phyloP scores from a whole-genome alignment of 2,888 invertebrate species.

The Netelia virgata region DNA sequence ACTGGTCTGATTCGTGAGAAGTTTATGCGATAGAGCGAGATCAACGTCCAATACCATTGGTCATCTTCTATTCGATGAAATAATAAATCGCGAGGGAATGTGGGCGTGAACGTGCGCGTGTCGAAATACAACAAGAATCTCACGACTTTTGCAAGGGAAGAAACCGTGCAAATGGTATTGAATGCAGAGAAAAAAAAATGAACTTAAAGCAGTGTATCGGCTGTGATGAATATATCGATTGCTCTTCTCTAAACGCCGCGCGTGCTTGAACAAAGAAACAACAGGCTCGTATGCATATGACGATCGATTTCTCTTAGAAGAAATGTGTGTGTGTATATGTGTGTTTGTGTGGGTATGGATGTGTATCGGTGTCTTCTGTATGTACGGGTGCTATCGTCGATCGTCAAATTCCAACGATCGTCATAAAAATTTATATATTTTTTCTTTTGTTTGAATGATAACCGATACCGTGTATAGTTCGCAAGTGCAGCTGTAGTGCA shows the following conservation, averaged over 20 bases:
- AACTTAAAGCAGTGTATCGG: background rate
- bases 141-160: background rate
- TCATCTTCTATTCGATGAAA: background rate
- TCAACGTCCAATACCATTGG: background rate
- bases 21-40: background rate
- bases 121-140: background rate
- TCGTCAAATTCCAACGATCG: slow-evolving; percentile 19
- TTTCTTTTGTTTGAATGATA: slow-evolving; percentile 16
- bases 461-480: slow-evolving; percentile 78
- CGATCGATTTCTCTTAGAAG: background rate
- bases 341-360: background rate
- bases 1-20: background rate
- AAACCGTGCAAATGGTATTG: background rate
- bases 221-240: background rate
- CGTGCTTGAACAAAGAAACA: background rate
- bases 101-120: background rate
- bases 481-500: slow-evolving; percentile 77
- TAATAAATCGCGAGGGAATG: background rate
- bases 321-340: background rate
- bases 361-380: background rate
- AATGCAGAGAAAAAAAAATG: background rate
- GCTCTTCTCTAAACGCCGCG: background rate
- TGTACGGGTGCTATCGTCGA: background rate
- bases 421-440: slow-evolving; percentile 9
- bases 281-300: background rate